A percentile compares a stretch with the other conserved stretches of the same genome.
Evolutionary conservation across 92 coral and sea anemone genomes (phyloP).

Genomic region (Pocillopora meandrina): DNA sequence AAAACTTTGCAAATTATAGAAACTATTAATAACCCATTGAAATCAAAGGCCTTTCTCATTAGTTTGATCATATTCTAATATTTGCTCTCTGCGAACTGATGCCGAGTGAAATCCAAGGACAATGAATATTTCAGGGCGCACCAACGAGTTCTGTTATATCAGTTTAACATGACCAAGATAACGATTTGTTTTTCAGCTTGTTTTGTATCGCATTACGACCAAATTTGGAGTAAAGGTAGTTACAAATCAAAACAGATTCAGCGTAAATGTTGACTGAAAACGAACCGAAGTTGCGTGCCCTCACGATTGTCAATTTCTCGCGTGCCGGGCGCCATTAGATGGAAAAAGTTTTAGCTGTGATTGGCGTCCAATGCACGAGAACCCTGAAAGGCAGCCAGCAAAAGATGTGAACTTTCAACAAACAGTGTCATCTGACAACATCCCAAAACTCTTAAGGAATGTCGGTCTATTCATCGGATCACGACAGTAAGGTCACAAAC

Average conservation of each 20-base stretch:
- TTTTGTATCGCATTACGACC: constrained; percentile 8
- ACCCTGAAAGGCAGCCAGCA: constrained; percentile 9
- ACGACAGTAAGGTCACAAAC: constrained; percentile 26
- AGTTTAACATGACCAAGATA: constrained; percentile 19
- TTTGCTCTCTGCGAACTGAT: neutral
- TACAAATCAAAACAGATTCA: constrained; percentile 28
- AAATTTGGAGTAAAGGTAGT: constrained; percentile 21
- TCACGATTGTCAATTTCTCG: constrained; percentile 35
- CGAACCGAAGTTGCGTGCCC: constrained; percentile 34
- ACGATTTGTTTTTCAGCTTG: constrained; percentile 20
- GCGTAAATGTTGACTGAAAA: constrained; percentile 6
- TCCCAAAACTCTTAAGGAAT: constrained; percentile 15
- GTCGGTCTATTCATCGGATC: constrained; percentile 18
- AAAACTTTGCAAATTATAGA: neutral
- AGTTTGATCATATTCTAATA: neutral
- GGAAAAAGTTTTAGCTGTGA: constrained; percentile 13
- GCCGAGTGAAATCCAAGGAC: constrained; percentile 13
- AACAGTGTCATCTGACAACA: constrained; percentile 37
- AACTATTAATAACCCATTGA: neutral
- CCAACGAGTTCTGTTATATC: constrained; percentile 7
- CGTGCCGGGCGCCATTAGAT: constrained; percentile 4
- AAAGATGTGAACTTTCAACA: constrained; percentile 35
- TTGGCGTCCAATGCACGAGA: constrained; percentile 20
- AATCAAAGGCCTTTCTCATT: neutral
- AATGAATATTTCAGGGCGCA: neutral